These are phyloP conservation scores for Campylomormyrus numenius DNA, from an alignment of 2,113 vertebrate species.

Conservation along the genomic window DNA sequence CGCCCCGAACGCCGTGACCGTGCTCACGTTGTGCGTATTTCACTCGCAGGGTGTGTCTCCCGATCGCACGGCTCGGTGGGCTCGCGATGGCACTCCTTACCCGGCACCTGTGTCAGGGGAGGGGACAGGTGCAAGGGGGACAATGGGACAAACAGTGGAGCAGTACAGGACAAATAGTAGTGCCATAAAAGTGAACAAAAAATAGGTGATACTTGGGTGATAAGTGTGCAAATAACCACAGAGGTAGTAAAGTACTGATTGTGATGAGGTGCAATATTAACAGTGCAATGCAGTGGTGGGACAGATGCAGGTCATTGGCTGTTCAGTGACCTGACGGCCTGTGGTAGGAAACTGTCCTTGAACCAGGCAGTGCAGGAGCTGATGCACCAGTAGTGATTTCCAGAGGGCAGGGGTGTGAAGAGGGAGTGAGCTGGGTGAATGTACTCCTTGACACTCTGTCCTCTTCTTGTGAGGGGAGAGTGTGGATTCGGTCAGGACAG, in stretches of 20 bases:
- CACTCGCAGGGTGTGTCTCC: background rate
- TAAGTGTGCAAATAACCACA: background rate
- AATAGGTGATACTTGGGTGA: background rate
- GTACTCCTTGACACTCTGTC: background rate
- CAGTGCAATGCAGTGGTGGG: background rate
- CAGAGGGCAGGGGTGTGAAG: background rate
- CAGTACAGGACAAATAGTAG: background rate
- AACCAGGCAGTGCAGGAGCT: background rate
- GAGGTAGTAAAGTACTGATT: background rate
- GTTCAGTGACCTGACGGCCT: background rate
- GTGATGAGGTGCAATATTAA: background rate
- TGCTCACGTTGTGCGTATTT: background rate
- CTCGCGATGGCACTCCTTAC: background rate
- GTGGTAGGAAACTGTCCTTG: background rate
- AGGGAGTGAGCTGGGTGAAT: background rate
- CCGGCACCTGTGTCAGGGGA: background rate
- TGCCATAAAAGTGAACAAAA: background rate
- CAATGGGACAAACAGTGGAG: background rate
- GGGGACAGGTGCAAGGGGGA: background rate
- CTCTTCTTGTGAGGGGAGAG: background rate
- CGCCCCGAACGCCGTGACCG: background rate
- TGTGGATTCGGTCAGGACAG: background rate
- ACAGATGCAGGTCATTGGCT: background rate
- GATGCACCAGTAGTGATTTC: background rate
- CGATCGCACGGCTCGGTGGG: background rate